These are phyloP conservation scores for Thalassophryne amazonica DNA, from an alignment of 2,797 vertebrate genomes.

Conservation along the genomic window DNA sequence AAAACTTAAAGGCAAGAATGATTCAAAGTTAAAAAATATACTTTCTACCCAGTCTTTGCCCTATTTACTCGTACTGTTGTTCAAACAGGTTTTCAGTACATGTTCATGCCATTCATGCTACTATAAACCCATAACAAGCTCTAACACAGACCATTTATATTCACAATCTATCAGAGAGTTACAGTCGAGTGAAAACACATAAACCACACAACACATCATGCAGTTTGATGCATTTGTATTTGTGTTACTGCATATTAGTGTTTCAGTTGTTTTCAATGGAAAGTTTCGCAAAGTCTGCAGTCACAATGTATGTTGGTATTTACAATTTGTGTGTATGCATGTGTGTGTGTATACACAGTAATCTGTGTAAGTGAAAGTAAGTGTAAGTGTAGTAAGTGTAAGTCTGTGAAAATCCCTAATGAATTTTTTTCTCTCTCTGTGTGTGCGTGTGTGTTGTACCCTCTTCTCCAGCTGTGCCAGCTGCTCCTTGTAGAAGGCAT, in stretches of 20 bases:
- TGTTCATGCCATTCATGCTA: neutral
- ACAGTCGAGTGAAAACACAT: neutral
- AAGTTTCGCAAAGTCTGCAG: too few relatives aligned
- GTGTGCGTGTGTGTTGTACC: conserved; percentile 66
- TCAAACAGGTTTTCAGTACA: neutral
- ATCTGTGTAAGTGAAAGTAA: neutral
- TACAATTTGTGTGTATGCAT: neutral
- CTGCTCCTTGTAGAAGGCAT: conserved; percentile 88
- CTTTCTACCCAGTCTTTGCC: too few relatives aligned
- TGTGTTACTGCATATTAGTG: too few relatives aligned
- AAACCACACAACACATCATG: too few relatives aligned
- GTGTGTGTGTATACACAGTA: neutral
- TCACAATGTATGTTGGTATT: too few relatives aligned
- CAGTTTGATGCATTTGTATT: too few relatives aligned
- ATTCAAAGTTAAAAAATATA: too few relatives aligned
- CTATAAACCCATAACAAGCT: neutral
- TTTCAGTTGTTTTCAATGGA: too few relatives aligned
- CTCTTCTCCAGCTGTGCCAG: conserved; percentile 84
- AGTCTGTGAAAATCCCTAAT: conserved; percentile 7
- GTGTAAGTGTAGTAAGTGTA: neutral
- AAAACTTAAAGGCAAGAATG: too few relatives aligned
- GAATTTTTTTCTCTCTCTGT: neutral
- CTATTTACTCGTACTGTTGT: too few relatives aligned
- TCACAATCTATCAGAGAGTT: neutral
- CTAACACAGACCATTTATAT: neutral